Evolutionary conservation across 2,797 vertebrate genomes (phyloP), one percentile per base, ranked within the genome.

Genomic region (Thaleichthys pacificus): DNA sequence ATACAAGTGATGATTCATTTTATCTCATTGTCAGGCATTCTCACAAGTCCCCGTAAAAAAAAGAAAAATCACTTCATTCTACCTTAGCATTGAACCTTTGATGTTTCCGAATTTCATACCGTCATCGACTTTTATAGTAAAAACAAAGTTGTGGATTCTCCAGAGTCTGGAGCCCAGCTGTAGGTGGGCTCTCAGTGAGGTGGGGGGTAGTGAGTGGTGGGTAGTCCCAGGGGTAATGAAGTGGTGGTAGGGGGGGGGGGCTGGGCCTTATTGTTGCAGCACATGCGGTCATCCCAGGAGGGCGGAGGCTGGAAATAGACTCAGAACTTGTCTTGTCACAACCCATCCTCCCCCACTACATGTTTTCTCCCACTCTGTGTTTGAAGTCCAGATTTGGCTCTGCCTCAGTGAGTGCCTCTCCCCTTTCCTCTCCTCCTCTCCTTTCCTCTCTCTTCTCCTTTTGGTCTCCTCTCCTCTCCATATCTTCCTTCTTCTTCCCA

Each of bases 231-330:
- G 87, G 80, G 83, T 78, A 83, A 88, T 82, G 12, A 47, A 47
- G 42, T 47, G 11, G 42, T 47, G 42, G 42, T 6, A 1, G 35
- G 32, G 32, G 38, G 38, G 11, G 42, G 84, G 82, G 84, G 77
- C 82, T 89, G 89, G 90, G 88, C 88, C 83, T 84, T 87, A 84
- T 89, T 87, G 86, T 91, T 90, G 89, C 89, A 88, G 82, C 90
- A 90, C 88, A 88, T 79, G 85, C 86, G 86, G 83, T 86, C 42
- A 79, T 89, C 89, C 83, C 83, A 77, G 21, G 80, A 82, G 88
- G 84, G 78, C 81, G 86, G 83, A 77, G 68, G 75, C 77, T 76
- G 88, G 83, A 86, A 86, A 89, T 88, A 85, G 85, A 89, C 82
- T 83, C 83, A 76, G 86, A 86, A 85, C 85, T 14, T 38, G 67